A percentile compares a stretch with the other conserved stretches of the same genome.
Conservation (phyloP, 1,140 invertebrate genomes). For the Leptonema lineaticorne region DNA sequence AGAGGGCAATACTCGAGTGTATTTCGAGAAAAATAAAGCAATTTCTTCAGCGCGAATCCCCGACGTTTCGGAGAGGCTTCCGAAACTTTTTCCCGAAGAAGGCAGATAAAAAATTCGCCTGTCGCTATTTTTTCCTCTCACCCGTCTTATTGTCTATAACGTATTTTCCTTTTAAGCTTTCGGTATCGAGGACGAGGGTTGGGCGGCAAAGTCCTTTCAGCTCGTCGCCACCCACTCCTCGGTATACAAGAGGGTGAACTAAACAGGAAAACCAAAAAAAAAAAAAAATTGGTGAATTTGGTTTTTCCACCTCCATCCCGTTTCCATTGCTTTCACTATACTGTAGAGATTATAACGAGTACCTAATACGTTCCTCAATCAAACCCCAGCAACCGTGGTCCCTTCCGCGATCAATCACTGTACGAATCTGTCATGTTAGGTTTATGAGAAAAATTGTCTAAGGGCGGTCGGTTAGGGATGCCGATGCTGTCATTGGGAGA, state of each 20-base stretch:
- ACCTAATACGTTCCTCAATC: constrained; percentile 43
- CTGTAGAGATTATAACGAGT: constrained; percentile 41
- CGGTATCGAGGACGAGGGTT: constrained; percentile 4
- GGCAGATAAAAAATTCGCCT: constrained; percentile 41
- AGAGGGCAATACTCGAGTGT: constrained; percentile 14
- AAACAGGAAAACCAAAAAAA: not conserved
- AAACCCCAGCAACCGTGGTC: constrained; percentile 41
- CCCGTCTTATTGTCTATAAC: constrained; percentile 40
- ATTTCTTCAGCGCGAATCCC: constrained; percentile 29
- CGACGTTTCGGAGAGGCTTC: constrained; percentile 15
- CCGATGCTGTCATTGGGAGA: not conserved
- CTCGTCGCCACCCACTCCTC: no score
- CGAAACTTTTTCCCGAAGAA: constrained; percentile 37
- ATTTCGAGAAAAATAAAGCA: constrained; percentile 17
- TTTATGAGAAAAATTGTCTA: constrained; percentile 59
- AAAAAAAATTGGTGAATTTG: constrained; percentile 21
- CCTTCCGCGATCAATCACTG: constrained; percentile 54
- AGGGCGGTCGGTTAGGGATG: not conserved
- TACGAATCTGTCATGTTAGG: constrained; percentile 60
- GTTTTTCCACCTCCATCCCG: constrained; percentile 7
- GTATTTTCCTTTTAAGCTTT: constrained; percentile 40
- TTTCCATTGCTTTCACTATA: no score
- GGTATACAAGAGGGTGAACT: not conserved
- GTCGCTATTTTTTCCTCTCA: constrained; percentile 38
- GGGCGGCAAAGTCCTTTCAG: not conserved